Conservation (phyloP, 1,140 invertebrate genomes). For the Sinella curviseta region DNA sequence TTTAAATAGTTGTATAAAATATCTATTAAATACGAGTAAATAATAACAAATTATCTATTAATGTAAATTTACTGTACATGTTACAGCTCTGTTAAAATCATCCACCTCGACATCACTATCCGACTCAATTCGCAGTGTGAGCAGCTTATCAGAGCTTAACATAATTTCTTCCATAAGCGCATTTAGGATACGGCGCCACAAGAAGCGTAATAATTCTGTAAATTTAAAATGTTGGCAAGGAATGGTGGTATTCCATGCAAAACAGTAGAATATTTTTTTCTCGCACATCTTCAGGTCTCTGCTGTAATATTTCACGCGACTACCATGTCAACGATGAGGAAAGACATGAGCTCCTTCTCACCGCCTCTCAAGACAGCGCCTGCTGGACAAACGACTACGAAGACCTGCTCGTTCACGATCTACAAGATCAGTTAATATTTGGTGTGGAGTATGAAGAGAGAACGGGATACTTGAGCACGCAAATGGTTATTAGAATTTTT, state of each 20-base stretch:
- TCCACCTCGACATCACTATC: not conserved
- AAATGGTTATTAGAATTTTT: conserved; percentile 6
- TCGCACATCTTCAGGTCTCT: not conserved
- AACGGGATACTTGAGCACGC: not conserved
- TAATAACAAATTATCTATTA: not conserved
- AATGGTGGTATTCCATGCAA: not conserved
- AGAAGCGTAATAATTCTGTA: not conserved
- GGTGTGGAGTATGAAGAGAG: not conserved
- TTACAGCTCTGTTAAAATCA: conserved; percentile 4
- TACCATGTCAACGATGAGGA: not conserved
- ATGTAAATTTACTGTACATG: too few species aligned
- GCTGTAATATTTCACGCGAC: not conserved
- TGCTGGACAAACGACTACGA: not conserved
- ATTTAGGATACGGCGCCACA: not conserved
- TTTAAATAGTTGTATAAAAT: too few species aligned
- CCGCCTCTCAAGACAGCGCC: not conserved
- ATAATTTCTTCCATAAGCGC: not conserved
- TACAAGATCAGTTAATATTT: not conserved
- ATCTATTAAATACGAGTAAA: not conserved
- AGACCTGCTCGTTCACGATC: not conserved
- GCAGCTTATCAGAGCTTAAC: not conserved
- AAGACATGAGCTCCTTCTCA: not conserved
- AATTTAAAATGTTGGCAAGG: not conserved
- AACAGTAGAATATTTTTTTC: too few species aligned
- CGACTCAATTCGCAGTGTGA: not conserved